These are phyloP conservation scores for Edolisoma coerulescens DNA, from an alignment of 2,113 vertebrate genomes.

Conservation along the genomic window DNA sequence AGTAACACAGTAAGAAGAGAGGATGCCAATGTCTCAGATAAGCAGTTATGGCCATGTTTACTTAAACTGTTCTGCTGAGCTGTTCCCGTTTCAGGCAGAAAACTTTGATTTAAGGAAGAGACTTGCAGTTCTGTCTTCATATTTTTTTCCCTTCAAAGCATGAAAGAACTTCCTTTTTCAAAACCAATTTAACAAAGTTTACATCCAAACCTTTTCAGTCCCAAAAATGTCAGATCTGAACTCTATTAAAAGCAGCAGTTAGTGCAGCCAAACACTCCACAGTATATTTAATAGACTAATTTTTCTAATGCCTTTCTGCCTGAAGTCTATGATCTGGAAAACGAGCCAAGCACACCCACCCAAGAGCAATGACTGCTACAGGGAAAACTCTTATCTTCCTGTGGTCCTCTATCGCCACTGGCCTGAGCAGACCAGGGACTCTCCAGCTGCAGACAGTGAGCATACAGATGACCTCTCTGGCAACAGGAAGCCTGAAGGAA, in stretches of 20 bases:
- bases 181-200: slow-evolving; percentile 58
- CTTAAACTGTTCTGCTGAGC: slow-evolving; percentile 63
- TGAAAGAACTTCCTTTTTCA: slow-evolving; percentile 62
- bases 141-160: slow-evolving; percentile 58
- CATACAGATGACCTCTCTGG: background rate
- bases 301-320: background rate
- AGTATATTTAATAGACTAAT: slow-evolving; percentile 25
- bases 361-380: background rate
- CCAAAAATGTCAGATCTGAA: slow-evolving; percentile 53
- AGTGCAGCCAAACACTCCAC: background rate
- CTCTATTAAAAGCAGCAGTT: slow-evolving; percentile 41
- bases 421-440: background rate
- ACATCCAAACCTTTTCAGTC: slow-evolving; percentile 51
- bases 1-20: background rate
- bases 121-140: slow-evolving; percentile 58
- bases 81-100: slow-evolving; percentile 69
- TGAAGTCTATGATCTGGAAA: background rate
- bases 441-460: background rate
- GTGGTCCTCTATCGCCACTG: background rate
- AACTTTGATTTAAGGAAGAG: slow-evolving; percentile 71
- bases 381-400: background rate
- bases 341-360: background rate
- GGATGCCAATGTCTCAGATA: slow-evolving; percentile 38
- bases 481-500: background rate
- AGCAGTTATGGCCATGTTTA: slow-evolving; percentile 57